A percentile compares a stretch with the other conserved stretches of the same genome.
These are phyloP conservation scores for Otocyon megalotis DNA, from an alignment of 2,113 vertebrate species.

Conservation along the genomic window DNA sequence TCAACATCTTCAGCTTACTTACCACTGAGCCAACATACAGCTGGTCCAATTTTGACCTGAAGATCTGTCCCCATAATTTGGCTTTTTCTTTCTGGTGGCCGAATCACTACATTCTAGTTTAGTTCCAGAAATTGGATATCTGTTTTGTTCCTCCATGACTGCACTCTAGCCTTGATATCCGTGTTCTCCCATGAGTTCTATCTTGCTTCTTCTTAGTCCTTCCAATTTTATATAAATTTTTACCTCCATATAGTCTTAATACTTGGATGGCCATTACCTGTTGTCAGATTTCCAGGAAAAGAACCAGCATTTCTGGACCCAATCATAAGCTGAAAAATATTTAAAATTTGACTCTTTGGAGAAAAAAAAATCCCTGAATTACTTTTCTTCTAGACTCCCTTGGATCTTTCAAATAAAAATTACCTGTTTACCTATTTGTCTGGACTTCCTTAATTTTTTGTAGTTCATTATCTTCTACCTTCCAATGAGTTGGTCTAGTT, in stretches of 20 bases:
- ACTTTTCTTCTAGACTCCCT: not conserved
- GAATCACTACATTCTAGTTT: not conserved
- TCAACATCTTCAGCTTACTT: not conserved
- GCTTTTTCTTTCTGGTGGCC: not conserved
- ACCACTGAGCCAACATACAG: not conserved
- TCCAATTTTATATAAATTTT: not conserved
- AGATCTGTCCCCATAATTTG: not conserved
- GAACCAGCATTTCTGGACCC: not conserved
- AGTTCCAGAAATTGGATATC: not conserved
- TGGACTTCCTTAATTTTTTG: conserved; percentile 11
- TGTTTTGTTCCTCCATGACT: not conserved
- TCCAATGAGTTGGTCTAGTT: not conserved
- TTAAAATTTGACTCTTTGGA: not conserved
- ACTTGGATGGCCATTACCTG: not conserved
- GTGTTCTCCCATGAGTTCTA: not conserved
- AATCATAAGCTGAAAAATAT: not conserved
- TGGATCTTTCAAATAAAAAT: not conserved
- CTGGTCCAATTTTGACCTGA: not conserved
- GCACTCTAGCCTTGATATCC: not conserved
- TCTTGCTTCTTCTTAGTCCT: not conserved
- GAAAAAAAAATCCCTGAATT: not conserved
- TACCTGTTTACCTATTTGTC: not conserved
- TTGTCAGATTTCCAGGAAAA: not conserved
- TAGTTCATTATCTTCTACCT: not conserved
- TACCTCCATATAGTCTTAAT: not conserved